Evolutionary conservation across 1,140 invertebrate species (phyloP), one percentile per base, ranked within the genome.

Genomic region (Phenacoccus solenopsis): DNA sequence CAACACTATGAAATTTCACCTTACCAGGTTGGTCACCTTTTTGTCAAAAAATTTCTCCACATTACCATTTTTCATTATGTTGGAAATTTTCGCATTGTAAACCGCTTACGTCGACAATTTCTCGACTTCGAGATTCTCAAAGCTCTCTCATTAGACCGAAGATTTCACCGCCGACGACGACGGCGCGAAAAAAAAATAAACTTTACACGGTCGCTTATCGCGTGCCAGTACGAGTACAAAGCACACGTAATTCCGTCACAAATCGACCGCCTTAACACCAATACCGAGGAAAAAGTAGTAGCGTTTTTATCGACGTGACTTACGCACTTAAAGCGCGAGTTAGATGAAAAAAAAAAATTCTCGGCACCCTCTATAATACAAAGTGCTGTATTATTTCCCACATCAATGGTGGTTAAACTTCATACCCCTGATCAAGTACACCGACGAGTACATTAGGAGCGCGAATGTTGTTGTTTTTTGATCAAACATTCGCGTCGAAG

Each of bases 401-500:
- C 59, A 64, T 64, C 25, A 25, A 27, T 64, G 59, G 59, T 9
- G 22, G 25, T 27, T 25, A 9, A 64, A 64, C 59, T 27, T 24
- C 20, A 64, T 27, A 25, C 25, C 59, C 25, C 25, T 10, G 25
- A 27, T 27, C 21, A 64, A 64, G 59, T 16, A 64, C 59, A 64
- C 25, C 4, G 59, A 24, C 59, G 59, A 64, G 13, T 64, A 64
- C 59, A 64, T 64, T 64, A 20, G 20, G 25, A 22, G 59, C 59
- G 59, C 59, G 22, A 64, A 64, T 27, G 59, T 64, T 64, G 22
- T 64, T 64, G 59, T 64, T 64, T 64, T 64, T 64, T 64, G 59
- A 64, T 64, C 59, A 64, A 64, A 64, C 59, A 64, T 64, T 64
- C 59, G 20, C 10, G 59, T 64, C 59, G 59, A 64, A 64, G 59